A percentile compares a stretch with the other conserved stretches of the same genome.
These are phyloP conservation scores for Parapsyche elsis DNA, from an alignment of 1,140 invertebrate species.

Conservation along the genomic window DNA sequence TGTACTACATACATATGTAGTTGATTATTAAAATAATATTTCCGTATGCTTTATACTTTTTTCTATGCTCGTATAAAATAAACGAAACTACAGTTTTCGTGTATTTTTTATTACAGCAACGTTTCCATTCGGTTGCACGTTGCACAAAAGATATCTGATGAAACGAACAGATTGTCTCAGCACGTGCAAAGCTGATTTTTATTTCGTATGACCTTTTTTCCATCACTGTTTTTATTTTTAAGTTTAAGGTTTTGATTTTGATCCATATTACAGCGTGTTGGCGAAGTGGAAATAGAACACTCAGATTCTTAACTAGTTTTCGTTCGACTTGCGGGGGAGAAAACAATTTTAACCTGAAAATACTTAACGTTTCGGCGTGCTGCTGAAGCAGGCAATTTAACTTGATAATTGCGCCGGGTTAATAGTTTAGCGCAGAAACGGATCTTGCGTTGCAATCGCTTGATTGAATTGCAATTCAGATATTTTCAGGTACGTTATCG, in stretches of 20 bases:
- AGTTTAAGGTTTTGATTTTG: too few relatives aligned
- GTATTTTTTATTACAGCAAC: not conserved
- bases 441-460: not conserved
- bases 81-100: not conserved
- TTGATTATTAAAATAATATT: too few relatives aligned
- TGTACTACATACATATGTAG: too few relatives aligned
- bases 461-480: not conserved
- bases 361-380: slow-evolving; percentile 19
- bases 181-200: not conserved
- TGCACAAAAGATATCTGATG: not conserved
- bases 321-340: not conserved
- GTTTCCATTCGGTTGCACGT: not conserved
- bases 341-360: slow-evolving; percentile 7
- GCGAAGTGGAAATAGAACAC: not conserved
- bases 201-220: not conserved
- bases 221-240: too few relatives aligned
- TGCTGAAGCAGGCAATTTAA: slow-evolving; percentile 23
- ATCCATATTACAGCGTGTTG: too few relatives aligned
- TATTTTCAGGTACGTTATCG: too few relatives aligned
- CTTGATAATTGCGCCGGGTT: slow-evolving; percentile 17
- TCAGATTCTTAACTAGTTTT: slow-evolving; percentile 5
- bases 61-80: not conserved
- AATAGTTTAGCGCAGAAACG: not conserved
- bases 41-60: too few relatives aligned
- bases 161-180: not conserved